These are phyloP conservation scores for Apoda limacodes DNA, from an alignment of 2,888 invertebrate species.

Conservation along the genomic window DNA sequence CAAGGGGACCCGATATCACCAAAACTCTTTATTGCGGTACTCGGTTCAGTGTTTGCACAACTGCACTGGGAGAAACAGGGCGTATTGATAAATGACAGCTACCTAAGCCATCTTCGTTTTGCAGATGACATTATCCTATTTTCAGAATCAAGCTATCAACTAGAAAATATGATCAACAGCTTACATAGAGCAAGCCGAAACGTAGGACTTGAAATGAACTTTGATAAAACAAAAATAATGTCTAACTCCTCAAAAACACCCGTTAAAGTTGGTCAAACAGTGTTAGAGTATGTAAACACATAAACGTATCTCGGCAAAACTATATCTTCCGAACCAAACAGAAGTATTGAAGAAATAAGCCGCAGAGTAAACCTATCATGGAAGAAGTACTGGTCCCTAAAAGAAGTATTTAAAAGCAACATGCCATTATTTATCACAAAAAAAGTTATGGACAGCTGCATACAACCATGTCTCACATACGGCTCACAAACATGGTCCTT, in stretches of 20 bases:
- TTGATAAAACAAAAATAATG: constrained; percentile 7
- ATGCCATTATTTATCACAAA: constrained; percentile 1
- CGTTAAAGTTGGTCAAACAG: not conserved
- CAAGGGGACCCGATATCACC: constrained; percentile 5
- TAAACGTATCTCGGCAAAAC: no score
- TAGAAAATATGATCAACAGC: not conserved
- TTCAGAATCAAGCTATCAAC: not conserved
- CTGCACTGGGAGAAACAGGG: constrained; percentile 1
- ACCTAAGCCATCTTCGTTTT: constrained; percentile 1
- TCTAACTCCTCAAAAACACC: constrained; percentile 4
- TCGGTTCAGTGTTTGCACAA: constrained; percentile 2
- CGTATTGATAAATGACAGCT: not conserved
- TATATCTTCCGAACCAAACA: constrained; percentile 7
- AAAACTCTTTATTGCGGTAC: constrained; percentile 5
- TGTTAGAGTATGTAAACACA: no score
- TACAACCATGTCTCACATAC: constrained; percentile 6
- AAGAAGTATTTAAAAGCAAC: constrained; percentile 2
- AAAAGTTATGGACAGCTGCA: constrained; percentile 5
- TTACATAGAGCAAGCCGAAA: not conserved
- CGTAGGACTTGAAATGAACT: constrained; percentile 6
- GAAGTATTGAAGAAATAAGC: constrained; percentile 9
- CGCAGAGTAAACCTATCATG: constrained; percentile 10
- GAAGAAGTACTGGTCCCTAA: constrained; percentile 13
- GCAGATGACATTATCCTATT: constrained; percentile 2
- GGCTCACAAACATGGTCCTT: constrained; percentile 9